Base-by-base conservation (phyloP, 1,140 invertebrate genomes). In the Drosophila baimaii region DNA sequence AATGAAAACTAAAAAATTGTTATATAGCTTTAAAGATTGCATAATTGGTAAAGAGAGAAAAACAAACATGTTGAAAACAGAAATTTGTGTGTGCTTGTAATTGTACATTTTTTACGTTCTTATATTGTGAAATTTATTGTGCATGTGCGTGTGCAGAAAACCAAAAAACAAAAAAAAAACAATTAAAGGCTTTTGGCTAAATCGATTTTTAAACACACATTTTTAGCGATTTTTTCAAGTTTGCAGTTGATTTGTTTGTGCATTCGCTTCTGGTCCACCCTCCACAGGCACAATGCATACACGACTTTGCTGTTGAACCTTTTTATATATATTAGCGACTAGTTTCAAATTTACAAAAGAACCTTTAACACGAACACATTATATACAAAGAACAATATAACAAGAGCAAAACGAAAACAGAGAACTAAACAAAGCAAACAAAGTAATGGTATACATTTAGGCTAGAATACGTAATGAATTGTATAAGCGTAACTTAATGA, bases 381-480 rank as follows among this genome's bases (percentile, higher is more conserved):
- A 35, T 46, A 56, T 43, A 78, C 58, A 63, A 56, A 70, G 57
- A 76, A 51, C 56, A 56, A 63, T 33, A 74, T 35, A n/a, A 35
- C 35, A 52, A 62, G 56, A 73, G 41, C 68, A 57, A 63, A 86
- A 64, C 62, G 56, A 62, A 77, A 62, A 47, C 63, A 52, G 59
- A 64, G n/a, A 35, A 13, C 47, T 55, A 72, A 46, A 49, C 58
- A 68, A 47, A 66, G 69, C 23, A 64, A 69, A 69, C 51, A 71
- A 59, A 65, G 81, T 31, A 68, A 72, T 89, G 79, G 80, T 89
- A 88, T 88, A 89, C 72, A 88, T 89, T 83, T 88, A 88, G 83
- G 83, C 68, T 88, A 88, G 83, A 83, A 88, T 88, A 88, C 83
- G 83, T 88, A 88, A 88, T 71, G 57, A 89, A 86, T 86, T 88